These are phyloP conservation scores for Nothoprocta perdicaria DNA, from an alignment of 2,113 vertebrate genomes.

Conservation along the genomic window DNA sequence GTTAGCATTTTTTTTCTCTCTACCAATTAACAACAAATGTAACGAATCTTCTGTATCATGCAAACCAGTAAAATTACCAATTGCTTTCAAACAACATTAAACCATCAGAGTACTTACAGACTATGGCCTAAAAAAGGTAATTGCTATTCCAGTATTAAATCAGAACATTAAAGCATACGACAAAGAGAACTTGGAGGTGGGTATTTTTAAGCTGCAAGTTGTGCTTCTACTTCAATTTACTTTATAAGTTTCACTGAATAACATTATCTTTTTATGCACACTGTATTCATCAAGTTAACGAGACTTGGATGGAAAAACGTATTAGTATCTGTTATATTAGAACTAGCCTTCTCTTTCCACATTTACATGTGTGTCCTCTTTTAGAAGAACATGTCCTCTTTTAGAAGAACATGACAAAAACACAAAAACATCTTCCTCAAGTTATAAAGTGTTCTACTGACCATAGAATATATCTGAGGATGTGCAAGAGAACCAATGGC, in stretches of 20 bases:
- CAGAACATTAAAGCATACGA: not conserved
- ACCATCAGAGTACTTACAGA: not conserved
- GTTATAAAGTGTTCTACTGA: constrained; percentile 8
- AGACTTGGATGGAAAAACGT: not conserved
- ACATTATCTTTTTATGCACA: not conserved
- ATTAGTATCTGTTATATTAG: not conserved
- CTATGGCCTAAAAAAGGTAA: not conserved
- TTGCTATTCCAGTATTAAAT: not conserved
- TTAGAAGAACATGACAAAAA: not conserved
- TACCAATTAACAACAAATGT: not conserved
- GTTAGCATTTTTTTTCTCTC: not conserved
- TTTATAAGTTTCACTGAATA: not conserved
- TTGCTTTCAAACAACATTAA: not conserved
- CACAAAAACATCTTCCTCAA: not conserved
- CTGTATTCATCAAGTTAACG: not conserved
- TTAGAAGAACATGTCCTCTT: not conserved
- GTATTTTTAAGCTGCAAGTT: not conserved
- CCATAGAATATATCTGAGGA: not conserved
- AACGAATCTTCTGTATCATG: not conserved
- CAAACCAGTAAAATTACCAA: not conserved
- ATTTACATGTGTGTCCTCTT: not conserved
- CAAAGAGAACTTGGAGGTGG: not conserved
- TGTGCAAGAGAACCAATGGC: not conserved
- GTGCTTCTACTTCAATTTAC: not conserved
- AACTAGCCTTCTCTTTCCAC: not conserved